Base-by-base conservation (phyloP, 2,113 vertebrate genomes). In the Prinia subflava region DNA sequence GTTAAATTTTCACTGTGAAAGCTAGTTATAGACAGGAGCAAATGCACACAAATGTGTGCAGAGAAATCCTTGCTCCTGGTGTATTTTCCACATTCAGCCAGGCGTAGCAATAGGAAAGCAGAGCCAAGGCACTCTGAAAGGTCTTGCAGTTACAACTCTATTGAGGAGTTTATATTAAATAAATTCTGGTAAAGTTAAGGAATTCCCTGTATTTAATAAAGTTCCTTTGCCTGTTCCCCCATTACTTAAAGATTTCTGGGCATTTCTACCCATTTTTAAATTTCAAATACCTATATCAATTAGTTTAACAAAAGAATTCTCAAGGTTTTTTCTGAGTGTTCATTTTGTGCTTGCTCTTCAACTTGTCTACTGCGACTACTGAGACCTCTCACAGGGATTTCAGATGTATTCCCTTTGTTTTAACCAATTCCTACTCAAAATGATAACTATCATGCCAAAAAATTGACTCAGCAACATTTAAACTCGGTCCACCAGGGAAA, bases 81-180 rank as follows among this genome's bases (percentile, higher is more conserved):
- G 59, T 68, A 50, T 90, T 84, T 94, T 90, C 89, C 55, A 84
- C 73, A 37, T 82, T 39, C 59, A 91, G 30, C 62, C 88, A 92
- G 77, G 62, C 41, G 0, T 65, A 69, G 77, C 27, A 75, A 55
- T 35, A 25, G 53, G 27, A 82, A 65, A 71, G 46, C 60, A 74
- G 77, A 89, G 83, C 77, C 89, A 91, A 81, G 25, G 42, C 27
- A 53, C 50, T 74, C 55, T 31, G 49, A 89, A 92, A 65, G 56
- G 33, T 79, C 74, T 82, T 4, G 2, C 68, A 79, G 46, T 75
- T 70, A 88, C 0, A 1, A 31, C 71, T 88, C 63, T 83, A 62
- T 75, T 71, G 39, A 69, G 15, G 17, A 56, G n/a, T 27, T 93
- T 68, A 59, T 64, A 71, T 55, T 63, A 76, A 96, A 79, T 7